Evolutionary conservation across 2,888 invertebrate species (phyloP).

Genomic region (Diarsia brunnea): DNA sequence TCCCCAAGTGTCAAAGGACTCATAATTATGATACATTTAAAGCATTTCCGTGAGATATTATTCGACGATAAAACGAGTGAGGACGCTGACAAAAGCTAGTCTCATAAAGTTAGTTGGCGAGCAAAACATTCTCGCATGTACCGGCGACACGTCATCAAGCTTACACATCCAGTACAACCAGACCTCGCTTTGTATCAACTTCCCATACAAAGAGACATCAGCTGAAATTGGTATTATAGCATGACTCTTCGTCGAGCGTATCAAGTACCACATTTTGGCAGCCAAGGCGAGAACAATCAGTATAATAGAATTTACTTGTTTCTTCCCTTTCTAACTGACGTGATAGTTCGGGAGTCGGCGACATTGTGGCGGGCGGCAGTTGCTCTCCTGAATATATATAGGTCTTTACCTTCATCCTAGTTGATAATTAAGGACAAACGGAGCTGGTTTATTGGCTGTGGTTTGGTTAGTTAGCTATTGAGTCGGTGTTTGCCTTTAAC

Average conservation of each 20-base stretch:
- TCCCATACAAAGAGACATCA: no score
- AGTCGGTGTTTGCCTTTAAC: slow-evolving; percentile 41
- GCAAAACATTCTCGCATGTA: slow-evolving; percentile 81
- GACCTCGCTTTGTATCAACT: no score
- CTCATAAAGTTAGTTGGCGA: slow-evolving; percentile 86
- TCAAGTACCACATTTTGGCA: slow-evolving; percentile 83
- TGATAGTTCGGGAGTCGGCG: slow-evolving; percentile 69
- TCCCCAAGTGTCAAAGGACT: not conserved
- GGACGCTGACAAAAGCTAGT: not conserved
- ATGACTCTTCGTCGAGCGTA: no score
- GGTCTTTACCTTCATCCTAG: slow-evolving; percentile 62
- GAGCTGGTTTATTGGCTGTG: slow-evolving; percentile 54
- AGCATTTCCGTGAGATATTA: not conserved
- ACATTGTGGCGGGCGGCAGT: slow-evolving; percentile 70
- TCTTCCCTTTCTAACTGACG: slow-evolving; percentile 77
- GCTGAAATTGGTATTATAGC: no score
- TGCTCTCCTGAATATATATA: slow-evolving; percentile 67
- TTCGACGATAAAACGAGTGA: not conserved
- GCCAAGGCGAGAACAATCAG: slow-evolving; percentile 88
- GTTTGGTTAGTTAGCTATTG: slow-evolving; percentile 50
- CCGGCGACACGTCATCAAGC: not conserved
- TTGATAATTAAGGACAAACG: slow-evolving; percentile 65
- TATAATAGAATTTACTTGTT: slow-evolving; percentile 86
- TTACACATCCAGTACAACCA: no score
- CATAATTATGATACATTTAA: not conserved